Conservation (phyloP, 2,888 invertebrate species). For the Xestobium rufovillosum region DNA sequence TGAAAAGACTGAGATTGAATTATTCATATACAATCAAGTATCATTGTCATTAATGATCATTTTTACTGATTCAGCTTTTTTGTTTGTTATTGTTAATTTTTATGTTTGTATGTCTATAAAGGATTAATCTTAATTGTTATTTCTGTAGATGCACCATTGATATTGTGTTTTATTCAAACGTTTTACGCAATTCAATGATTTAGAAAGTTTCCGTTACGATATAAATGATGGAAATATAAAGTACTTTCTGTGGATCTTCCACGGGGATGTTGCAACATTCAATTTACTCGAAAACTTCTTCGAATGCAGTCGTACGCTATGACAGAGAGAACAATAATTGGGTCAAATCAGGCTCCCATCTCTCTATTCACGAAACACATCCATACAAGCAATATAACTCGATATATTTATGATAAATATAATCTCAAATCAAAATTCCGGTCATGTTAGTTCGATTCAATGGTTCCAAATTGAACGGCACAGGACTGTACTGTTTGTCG, state of each 20-base stretch:
- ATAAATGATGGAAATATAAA: too few species aligned
- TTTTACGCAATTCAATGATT: too few species aligned
- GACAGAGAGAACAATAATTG: too few species aligned
- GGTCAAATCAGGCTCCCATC: too few species aligned
- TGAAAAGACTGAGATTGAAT: conserved; percentile 35
- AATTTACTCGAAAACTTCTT: too few species aligned
- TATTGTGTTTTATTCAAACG: conserved; percentile 1
- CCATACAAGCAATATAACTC: conserved; percentile 30
- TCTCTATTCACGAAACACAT: too few species aligned
- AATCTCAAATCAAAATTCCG: conserved; percentile 42
- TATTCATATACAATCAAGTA: conserved; percentile 34
- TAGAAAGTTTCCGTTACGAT: too few species aligned
- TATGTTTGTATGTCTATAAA: not conserved
- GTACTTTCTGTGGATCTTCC: too few species aligned
- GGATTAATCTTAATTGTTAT: not conserved
- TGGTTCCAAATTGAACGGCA: conserved; percentile 40
- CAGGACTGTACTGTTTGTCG: conserved; percentile 38
- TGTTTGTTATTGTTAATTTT: conserved; percentile 9
- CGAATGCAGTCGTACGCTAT: too few species aligned
- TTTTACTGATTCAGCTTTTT: conserved; percentile 32
- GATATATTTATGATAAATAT: conserved; percentile 37
- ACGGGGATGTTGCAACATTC: too few species aligned
- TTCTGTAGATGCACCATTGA: conserved; percentile 1
- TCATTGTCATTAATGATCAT: conserved; percentile 31
- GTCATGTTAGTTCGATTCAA: conserved; percentile 39